Base-by-base conservation (phyloP, 92 coral and sea anemone species). In the Zoanthus gigantus region DNA sequence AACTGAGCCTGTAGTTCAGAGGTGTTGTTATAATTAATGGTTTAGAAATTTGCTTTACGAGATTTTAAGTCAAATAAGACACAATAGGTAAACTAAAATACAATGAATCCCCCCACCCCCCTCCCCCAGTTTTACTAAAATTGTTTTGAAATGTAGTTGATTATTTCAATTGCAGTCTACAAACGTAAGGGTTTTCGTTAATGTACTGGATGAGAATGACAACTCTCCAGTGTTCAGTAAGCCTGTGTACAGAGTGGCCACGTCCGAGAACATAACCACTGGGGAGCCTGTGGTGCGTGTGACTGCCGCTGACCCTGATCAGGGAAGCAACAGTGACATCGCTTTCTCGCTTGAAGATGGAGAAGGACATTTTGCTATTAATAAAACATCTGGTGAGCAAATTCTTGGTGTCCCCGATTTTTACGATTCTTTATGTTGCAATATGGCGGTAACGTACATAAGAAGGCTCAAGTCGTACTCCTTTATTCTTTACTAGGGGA, bases 181-280 rank as follows among this genome's bases (percentile, higher is more conserved):
- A 79, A 89, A 81, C 66, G 91, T 93, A 1, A 73, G 81, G 12
- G 76, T 96, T 71, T 77, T 86, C 71, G 92, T 96, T 14, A 85
- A 79, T 45, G 94, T 96, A n/a, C 88, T 90, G n/a, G 99, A 96
- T 73, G 95, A 87, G 37, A 96, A 96, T 83, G 99, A 96, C 89
- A 96, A 96, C 86, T 71, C 75, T n/a, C 99, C 99, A 5, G 91
- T 77, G 83, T 96, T 96, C 82, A 79, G 90, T 77, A 84, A 93
- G 83, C 83, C 95, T 1, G 71, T 91, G 72, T 96, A 96, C 92
- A 30, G 90, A 60, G 96, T 92, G 48, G 94, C 94, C 12, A 92
- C 96, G 56, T 78, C 92, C 31, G 99, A 96, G 86, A 96, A 96
- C 76, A 87, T 82, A 46, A 96, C 99, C 3, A 81, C 85, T 7